A percentile compares a stretch with the other conserved stretches of the same genome.
These are phyloP conservation scores for Platycnemis pennipes DNA, from an alignment of 2,888 invertebrate genomes.

Conservation along the genomic window DNA sequence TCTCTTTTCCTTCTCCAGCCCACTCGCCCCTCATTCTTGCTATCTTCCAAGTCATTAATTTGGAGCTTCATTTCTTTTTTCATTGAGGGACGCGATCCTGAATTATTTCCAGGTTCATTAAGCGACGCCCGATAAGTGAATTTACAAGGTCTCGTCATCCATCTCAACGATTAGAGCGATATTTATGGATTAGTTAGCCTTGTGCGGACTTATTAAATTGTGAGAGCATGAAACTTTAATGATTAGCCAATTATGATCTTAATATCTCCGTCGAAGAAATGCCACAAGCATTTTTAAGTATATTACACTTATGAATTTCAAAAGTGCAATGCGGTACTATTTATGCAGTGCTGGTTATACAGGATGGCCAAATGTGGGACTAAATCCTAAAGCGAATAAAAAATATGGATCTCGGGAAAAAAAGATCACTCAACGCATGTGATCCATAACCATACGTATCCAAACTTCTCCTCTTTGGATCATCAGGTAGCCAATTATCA, in stretches of 20 bases:
- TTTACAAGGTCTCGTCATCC: constrained; percentile 14
- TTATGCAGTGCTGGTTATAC: background rate
- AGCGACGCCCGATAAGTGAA: constrained; percentile 45
- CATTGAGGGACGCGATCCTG: constrained; percentile 41
- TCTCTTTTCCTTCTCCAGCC: background rate
- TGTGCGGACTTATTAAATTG: constrained; percentile 26
- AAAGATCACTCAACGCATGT: background rate
- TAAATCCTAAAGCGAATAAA: background rate
- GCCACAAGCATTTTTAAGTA: background rate
- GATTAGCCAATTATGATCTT: constrained; percentile 24
- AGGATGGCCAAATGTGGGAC: background rate
- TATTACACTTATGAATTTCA: background rate
- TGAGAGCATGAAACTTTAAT: constrained; percentile 19
- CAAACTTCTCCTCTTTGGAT: background rate
- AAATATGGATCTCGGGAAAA: background rate
- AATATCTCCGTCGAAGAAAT: background rate
- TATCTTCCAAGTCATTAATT: constrained; percentile 3
- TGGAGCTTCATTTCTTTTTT: background rate
- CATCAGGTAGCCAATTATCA: constrained; percentile 3
- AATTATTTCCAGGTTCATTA: constrained; percentile 59
- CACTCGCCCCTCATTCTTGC: background rate
- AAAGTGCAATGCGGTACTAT: background rate
- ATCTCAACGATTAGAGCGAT: constrained; percentile 42
- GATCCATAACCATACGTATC: background rate
- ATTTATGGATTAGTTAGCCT: constrained; percentile 36